Evolutionary conservation across 2,113 vertebrate genomes (phyloP).

Genomic region (Dascyllus trimaculatus): DNA sequence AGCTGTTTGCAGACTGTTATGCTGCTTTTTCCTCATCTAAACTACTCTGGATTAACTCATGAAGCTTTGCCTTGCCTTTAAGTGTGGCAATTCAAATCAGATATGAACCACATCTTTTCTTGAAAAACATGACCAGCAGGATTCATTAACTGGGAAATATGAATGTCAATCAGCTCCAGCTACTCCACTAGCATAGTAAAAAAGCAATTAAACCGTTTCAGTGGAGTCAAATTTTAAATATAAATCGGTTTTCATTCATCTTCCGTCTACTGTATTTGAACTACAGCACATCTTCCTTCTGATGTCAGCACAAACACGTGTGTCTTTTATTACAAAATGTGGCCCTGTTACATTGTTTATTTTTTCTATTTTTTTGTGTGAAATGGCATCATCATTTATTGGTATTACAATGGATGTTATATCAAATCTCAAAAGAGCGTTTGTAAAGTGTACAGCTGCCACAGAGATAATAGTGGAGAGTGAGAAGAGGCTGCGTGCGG

Average conservation of each 20-base stretch:
- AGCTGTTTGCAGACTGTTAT: no score
- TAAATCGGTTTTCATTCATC: no score
- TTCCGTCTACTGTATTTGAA: background rate
- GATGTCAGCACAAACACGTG: background rate
- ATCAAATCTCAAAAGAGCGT: background rate
- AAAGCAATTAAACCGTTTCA: no score
- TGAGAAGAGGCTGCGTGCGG: background rate
- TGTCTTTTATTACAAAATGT: background rate
- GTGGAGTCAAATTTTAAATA: no score
- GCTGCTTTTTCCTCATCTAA: background rate
- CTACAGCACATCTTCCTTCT: background rate
- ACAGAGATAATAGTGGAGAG: background rate
- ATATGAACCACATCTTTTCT: no score
- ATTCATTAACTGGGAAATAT: no score
- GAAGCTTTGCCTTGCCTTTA: no score
- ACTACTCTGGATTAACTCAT: background rate
- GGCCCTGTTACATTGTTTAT: background rate
- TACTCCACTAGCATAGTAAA: no score
- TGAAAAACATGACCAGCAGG: no score
- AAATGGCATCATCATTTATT: background rate
- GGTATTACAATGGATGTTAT: background rate
- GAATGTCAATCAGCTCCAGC: no score
- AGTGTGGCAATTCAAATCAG: no score
- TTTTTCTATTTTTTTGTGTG: no score
- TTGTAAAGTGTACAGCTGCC: slow-evolving; percentile 1